These are phyloP conservation scores for Athetis lepigone DNA, from an alignment of 2,888 invertebrate genomes.

Conservation along the genomic window DNA sequence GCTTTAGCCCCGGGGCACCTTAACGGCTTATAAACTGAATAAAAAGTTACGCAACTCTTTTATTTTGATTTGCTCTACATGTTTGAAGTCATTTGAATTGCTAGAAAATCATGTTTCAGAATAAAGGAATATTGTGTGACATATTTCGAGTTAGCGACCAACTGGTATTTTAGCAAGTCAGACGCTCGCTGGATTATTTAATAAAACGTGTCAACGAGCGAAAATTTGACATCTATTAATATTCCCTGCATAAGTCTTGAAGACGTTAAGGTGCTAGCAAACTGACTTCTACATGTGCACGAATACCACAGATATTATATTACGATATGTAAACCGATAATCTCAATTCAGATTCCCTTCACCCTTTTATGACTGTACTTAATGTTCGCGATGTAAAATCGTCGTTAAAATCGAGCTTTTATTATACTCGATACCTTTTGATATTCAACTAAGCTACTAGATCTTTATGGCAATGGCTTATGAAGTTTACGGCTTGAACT, in stretches of 20 bases:
- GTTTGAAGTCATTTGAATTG: too few relatives aligned
- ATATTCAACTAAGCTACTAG: conserved; percentile 64
- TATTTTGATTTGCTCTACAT: too few relatives aligned
- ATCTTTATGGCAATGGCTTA: conserved; percentile 57
- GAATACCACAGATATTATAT: conserved; percentile 72
- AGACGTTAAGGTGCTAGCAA: conserved; percentile 81
- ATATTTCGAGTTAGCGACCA: conserved; percentile 8
- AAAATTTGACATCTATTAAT: conserved; percentile 82
- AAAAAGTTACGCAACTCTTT: too few relatives aligned
- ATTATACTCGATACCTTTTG: conserved; percentile 67
- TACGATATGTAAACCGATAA: conserved; percentile 79
- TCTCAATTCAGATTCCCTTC: conserved; percentile 78
- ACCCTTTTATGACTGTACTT: conserved; percentile 78
- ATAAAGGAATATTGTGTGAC: conserved; percentile 1
- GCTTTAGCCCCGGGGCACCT: too few relatives aligned
- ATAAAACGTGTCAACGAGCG: conserved; percentile 72
- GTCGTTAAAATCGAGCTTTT: conserved; percentile 77
- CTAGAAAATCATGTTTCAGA: too few relatives aligned
- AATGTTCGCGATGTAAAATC: conserved; percentile 78
- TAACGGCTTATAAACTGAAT: too few relatives aligned
- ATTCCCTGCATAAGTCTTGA: conserved; percentile 70
- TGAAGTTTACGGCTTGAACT: conserved; percentile 52
- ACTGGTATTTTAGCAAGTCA: conserved; percentile 47
- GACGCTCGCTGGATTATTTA: conserved; percentile 67
- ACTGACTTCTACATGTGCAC: conserved; percentile 73